Evolutionary conservation across 1,140 invertebrate species (phyloP).

Genomic region (Ephestia elutella): DNA sequence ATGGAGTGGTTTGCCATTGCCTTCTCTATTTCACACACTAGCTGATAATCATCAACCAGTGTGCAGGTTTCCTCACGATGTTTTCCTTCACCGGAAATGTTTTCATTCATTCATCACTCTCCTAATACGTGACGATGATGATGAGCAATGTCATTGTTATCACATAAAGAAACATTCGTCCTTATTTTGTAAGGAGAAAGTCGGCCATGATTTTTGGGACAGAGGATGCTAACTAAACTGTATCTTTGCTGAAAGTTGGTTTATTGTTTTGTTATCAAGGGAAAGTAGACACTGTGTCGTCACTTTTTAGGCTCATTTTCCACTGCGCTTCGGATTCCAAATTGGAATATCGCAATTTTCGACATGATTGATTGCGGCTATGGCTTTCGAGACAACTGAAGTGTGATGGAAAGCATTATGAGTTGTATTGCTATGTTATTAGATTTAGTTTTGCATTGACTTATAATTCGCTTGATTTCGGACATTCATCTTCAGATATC

Average conservation of each 20-base stretch:
- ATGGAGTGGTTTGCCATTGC: too few relatives aligned
- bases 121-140: too few relatives aligned
- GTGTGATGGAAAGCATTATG: neutral
- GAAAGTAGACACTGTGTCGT: neutral
- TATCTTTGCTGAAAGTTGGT: neutral
- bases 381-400: neutral
- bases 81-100: too few relatives aligned
- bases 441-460: neutral
- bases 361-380: neutral
- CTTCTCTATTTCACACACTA: too few relatives aligned
- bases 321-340: neutral
- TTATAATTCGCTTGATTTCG: neutral
- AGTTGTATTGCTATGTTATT: neutral
- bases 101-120: too few relatives aligned
- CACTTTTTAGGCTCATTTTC: neutral
- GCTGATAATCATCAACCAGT: too few relatives aligned
- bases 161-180: neutral
- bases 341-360: conserved; percentile 5
- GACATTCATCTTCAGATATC: too few relatives aligned
- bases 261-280: neutral
- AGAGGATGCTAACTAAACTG: neutral
- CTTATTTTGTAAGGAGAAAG: neutral
- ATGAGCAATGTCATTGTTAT: too few relatives aligned
- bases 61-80: too few relatives aligned
- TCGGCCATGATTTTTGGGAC: neutral